Base-by-base conservation (phyloP, 2,888 invertebrate genomes). In the Zelleria hepariella region DNA sequence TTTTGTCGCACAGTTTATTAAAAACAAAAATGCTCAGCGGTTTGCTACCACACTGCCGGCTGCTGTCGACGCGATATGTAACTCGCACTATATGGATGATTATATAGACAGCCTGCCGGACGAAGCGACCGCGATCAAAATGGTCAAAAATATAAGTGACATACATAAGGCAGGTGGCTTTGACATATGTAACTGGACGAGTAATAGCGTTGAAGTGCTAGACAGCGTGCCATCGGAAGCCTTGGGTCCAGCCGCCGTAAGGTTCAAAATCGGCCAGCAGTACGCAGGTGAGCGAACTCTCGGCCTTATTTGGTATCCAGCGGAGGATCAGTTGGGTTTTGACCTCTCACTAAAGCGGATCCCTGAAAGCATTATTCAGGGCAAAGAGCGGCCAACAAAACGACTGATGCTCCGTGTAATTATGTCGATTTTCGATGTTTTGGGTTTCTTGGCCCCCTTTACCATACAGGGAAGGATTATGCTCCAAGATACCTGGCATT, bases 21-120 rank as follows among this genome's bases (percentile, higher is more conserved):
- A 67, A 49, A 57, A 61, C 63, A 8, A 59, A 26, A 65, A 65
- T 48, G 63, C 65, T 0, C 24, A 49, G 8, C 54, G 59, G 23
- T 60, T 58, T 42, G 15, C 25, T 4, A n/a, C 55, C 6, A 32
- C 57, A 1, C 54, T 59, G 21, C 62, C 61, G 2, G 55, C 23
- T 15, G 67, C 67, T 18, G 63, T 64, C 24, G 58, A 65, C 1
- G 68, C 67, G 3, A 55, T 66, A 6, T 62, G 61, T 20, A 61
- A 64, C 26, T 65, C 67, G 6, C 68, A 67, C 59, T 69, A 69
- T 52, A 66, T 70, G 62, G 69, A 70, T 21, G 68, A 70, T n/a
- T 71, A 66, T 48, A 58, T 74, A 4, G 67, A 68, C 3, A 68
- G 69, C 48, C 63, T 65, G 2, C 63, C 66, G 4, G 60, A 64